These are phyloP conservation scores for Pyrgilauda ruficollis DNA, from an alignment of 2,113 vertebrate genomes.

Conservation along the genomic window DNA sequence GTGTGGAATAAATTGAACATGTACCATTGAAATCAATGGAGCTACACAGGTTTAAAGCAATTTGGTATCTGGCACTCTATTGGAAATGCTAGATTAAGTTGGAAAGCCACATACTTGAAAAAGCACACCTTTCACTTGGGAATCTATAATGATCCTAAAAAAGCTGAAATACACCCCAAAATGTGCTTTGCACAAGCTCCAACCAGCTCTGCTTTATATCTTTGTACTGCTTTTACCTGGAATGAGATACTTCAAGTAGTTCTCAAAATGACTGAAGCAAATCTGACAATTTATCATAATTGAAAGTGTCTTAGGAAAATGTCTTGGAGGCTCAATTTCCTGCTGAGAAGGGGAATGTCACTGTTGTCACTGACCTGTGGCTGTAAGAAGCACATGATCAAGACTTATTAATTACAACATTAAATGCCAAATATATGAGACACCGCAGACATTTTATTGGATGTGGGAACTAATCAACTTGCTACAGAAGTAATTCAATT, in stretches of 20 bases:
- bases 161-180: not conserved
- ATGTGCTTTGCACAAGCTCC: not conserved
- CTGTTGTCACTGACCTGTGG: slow-evolving; percentile 56
- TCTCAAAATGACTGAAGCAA: slow-evolving; percentile 57
- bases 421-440: slow-evolving; percentile 56
- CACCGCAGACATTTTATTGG: slow-evolving; percentile 48
- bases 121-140: not conserved
- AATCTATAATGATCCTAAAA: slow-evolving; percentile 4
- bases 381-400: slow-evolving; percentile 31
- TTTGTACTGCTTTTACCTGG: not conserved
- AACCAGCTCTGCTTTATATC: not conserved
- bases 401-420: slow-evolving; percentile 63
- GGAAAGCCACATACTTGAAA: not conserved
- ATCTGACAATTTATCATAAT: slow-evolving; percentile 61
- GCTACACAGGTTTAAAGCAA: slow-evolving; percentile 27
- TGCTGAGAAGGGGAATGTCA: slow-evolving; percentile 55
- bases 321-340: slow-evolving; percentile 58
- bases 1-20: slow-evolving; percentile 1
- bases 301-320: slow-evolving; percentile 56
- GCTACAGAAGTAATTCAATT: slow-evolving; percentile 55
- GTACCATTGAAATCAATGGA: slow-evolving; percentile 28
- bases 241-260: slow-evolving; percentile 2
- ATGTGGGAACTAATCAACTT: slow-evolving; percentile 58
- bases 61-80: not conserved
- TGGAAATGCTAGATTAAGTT: slow-evolving; percentile 44